phyloP scores from a whole-genome alignment of 2,113 vertebrate species.

The Protobothrops flavoviridis region DNA sequence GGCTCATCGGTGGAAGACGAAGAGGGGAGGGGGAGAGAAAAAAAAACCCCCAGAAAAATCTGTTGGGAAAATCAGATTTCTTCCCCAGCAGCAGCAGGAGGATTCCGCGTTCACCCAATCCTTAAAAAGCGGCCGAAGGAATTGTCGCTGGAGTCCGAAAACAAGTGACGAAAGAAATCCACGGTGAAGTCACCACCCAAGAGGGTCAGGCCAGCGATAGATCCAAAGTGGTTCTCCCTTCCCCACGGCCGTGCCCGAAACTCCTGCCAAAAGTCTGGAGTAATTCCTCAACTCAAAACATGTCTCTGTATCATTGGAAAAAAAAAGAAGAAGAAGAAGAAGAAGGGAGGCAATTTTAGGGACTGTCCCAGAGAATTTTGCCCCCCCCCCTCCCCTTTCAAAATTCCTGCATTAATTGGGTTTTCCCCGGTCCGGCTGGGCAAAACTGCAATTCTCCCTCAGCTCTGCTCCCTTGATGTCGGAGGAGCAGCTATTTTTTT shows the following conservation, averaged over 20 bases:
- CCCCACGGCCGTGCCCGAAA: background rate
- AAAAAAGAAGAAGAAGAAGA: background rate
- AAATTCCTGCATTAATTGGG: background rate
- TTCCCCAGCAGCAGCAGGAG: background rate
- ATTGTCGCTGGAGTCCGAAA: background rate
- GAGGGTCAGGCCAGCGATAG: background rate
- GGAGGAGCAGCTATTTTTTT: background rate
- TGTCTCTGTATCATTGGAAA: background rate
- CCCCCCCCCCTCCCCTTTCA: background rate
- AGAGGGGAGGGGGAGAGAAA: background rate
- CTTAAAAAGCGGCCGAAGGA: background rate
- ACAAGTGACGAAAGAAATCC: constrained; percentile 20
- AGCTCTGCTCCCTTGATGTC: background rate
- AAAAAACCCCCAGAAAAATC: background rate
- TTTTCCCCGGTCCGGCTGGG: background rate
- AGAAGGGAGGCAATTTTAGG: background rate
- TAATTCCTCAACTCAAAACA: background rate
- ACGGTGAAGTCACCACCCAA: constrained; percentile 2
- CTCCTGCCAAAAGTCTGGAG: background rate
- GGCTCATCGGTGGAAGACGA: background rate
- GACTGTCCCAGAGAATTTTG: background rate
- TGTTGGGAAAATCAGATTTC: background rate
- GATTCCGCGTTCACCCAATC: too few species aligned
- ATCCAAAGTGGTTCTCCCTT: background rate
- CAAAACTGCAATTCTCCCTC: background rate